A percentile compares a stretch with the other conserved stretches of the same genome.
phyloP scores from a whole-genome alignment of 2,797 vertebrate species.

The Xyrichtys novacula region DNA sequence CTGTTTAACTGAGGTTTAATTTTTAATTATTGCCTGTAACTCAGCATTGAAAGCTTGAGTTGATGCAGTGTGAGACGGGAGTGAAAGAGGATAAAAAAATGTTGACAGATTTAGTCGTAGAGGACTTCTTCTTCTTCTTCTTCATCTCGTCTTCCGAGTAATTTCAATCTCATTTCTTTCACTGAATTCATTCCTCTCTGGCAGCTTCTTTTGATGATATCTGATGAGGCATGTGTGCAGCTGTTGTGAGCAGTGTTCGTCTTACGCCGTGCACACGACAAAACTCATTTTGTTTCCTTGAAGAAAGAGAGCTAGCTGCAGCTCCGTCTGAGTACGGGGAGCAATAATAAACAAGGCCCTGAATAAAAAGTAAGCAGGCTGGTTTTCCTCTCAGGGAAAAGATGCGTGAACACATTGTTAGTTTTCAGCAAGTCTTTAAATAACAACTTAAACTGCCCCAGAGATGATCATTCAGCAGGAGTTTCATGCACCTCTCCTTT shows the following conservation, averaged over 20 bases:
- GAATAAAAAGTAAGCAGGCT: too few relatives aligned
- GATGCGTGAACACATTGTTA: too few relatives aligned
- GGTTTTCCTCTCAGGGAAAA: too few relatives aligned
- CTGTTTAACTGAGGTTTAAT: too few relatives aligned
- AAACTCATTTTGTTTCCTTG: not conserved
- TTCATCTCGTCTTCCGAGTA: not conserved
- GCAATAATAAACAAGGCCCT: too few relatives aligned
- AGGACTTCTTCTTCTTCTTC: not conserved
- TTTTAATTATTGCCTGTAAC: too few relatives aligned
- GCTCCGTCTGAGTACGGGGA: not conserved
- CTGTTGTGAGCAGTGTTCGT: not conserved
- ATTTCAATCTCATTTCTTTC: not conserved
- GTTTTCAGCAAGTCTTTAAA: too few relatives aligned
- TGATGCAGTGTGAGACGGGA: not conserved
- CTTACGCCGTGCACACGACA: not conserved
- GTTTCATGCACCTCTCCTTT: too few relatives aligned
- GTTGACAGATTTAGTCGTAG: not conserved
- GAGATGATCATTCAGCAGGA: too few relatives aligned
- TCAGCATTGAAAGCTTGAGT: not conserved
- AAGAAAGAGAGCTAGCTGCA: not conserved
- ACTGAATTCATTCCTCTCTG: not conserved
- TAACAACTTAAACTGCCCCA: too few relatives aligned
- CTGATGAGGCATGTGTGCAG: conserved; percentile 1
- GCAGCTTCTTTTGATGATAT: conserved; percentile 1
- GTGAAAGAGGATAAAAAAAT: not conserved